These are phyloP conservation scores for Papilio elwesi DNA, from an alignment of 2,888 invertebrate species.

Conservation along the genomic window DNA sequence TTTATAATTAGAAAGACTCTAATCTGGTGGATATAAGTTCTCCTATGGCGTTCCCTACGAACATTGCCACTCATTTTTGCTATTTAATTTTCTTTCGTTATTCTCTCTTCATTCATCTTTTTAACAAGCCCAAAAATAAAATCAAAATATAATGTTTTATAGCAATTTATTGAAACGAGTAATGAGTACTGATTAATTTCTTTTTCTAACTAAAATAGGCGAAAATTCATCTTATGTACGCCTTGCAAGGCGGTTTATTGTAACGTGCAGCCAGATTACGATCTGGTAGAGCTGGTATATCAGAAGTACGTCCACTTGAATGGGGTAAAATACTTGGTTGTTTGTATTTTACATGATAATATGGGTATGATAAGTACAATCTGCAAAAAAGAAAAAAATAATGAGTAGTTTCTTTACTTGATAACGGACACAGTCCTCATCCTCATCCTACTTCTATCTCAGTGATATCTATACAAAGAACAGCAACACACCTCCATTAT, in stretches of 20 bases:
- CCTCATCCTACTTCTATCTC: too few relatives aligned
- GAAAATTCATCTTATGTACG: slow-evolving; percentile 61
- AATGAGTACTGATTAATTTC: slow-evolving; percentile 1
- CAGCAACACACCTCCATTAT: too few relatives aligned
- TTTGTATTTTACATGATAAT: slow-evolving; percentile 81
- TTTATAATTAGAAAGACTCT: too few relatives aligned
- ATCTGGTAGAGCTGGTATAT: slow-evolving; percentile 76
- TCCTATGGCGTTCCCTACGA: too few relatives aligned
- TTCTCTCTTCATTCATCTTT: too few relatives aligned
- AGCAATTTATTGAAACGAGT: not conserved
- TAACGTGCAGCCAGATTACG: slow-evolving; percentile 80
- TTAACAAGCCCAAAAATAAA: too few relatives aligned
- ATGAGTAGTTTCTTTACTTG: not conserved
- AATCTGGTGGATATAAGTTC: too few relatives aligned
- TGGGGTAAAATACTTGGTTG: slow-evolving; percentile 77
- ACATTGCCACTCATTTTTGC: too few relatives aligned
- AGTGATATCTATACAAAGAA: too few relatives aligned
- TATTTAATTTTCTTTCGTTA: too few relatives aligned
- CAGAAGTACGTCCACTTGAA: slow-evolving; percentile 65
- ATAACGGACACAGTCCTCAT: too few relatives aligned
- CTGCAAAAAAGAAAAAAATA: slow-evolving; percentile 56
- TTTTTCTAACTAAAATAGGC: slow-evolving; percentile 9
- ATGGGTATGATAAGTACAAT: slow-evolving; percentile 79
- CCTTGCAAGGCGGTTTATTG: slow-evolving; percentile 73
- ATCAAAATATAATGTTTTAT: too few relatives aligned